A percentile compares a stretch with the other conserved stretches of the same genome.
These are phyloP conservation scores for Harpegnathos saltator DNA, from an alignment of 1,140 invertebrate genomes.

Conservation along the genomic window DNA sequence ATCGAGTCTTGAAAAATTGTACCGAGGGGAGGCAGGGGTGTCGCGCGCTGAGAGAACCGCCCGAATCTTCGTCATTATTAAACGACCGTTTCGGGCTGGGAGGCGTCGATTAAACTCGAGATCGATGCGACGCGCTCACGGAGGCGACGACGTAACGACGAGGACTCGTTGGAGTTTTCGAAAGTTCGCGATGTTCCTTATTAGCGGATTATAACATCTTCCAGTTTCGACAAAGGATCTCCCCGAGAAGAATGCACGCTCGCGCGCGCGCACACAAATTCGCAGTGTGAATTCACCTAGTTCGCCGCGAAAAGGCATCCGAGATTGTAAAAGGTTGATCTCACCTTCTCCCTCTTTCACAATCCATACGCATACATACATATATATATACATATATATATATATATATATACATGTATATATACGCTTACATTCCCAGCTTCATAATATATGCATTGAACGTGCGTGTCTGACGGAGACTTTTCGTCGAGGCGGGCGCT, in stretches of 20 bases:
- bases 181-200: too few species aligned
- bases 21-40: not conserved
- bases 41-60: not conserved
- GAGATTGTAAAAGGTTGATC: conserved; percentile 27
- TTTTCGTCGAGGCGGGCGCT: conserved; percentile 28
- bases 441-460: conserved; percentile 50
- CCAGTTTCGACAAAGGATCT: too few species aligned
- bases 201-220: too few species aligned
- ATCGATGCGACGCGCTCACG: not conserved
- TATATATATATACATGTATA: too few species aligned
- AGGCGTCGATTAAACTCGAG: conserved; percentile 15
- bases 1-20: conserved; percentile 24
- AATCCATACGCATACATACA: too few species aligned
- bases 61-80: not conserved
- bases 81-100: not conserved
- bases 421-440: too few species aligned
- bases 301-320: conserved; percentile 6
- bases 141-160: not conserved
- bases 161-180: not conserved
- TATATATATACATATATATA: too few species aligned
- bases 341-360: too few species aligned
- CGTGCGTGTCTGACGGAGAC: conserved; percentile 26
- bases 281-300: too few species aligned
- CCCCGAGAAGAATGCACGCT: too few species aligned
- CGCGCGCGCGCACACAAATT: too few species aligned